phyloP scores from a whole-genome alignment of 2,113 vertebrate species.

The Chitala chitala region DNA sequence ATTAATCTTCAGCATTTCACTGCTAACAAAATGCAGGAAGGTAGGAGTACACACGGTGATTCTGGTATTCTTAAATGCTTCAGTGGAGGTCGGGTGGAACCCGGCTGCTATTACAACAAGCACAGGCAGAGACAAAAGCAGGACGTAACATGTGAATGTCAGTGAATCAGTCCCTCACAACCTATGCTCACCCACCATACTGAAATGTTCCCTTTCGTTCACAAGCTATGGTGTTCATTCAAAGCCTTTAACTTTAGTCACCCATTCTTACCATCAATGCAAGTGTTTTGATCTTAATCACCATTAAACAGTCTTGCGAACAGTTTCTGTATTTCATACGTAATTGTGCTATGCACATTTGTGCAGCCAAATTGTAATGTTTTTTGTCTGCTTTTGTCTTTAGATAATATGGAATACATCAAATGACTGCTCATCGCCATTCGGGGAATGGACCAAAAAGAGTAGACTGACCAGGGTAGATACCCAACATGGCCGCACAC shows the following conservation, averaged over 20 bases:
- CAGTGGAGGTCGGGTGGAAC: background rate
- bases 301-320: too few species aligned
- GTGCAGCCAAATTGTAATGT: background rate
- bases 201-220: too few species aligned
- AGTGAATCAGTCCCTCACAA: background rate
- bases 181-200: background rate
- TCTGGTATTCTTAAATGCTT: background rate
- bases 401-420: conserved; percentile 45
- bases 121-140: background rate
- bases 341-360: background rate
- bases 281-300: too few species aligned
- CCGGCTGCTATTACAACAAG: background rate
- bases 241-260: too few species aligned
- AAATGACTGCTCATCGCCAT: conserved; percentile 30
- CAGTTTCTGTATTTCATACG: background rate
- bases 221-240: too few species aligned
- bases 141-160: background rate
- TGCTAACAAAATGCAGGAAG: background rate
- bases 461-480: conserved; percentile 29
- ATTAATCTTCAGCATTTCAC: background rate
- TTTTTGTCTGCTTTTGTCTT: conserved; percentile 22
- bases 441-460: conserved; percentile 16
- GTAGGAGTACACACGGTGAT: background rate
- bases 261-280: too few species aligned
- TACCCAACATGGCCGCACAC: conserved; percentile 79